Percentiles rank a stretch among this genome's conserved stretches.
These are phyloP conservation scores for Thalassarche chlororhynchos DNA, from an alignment of 2,113 vertebrate genomes.

Conservation along the genomic window DNA sequence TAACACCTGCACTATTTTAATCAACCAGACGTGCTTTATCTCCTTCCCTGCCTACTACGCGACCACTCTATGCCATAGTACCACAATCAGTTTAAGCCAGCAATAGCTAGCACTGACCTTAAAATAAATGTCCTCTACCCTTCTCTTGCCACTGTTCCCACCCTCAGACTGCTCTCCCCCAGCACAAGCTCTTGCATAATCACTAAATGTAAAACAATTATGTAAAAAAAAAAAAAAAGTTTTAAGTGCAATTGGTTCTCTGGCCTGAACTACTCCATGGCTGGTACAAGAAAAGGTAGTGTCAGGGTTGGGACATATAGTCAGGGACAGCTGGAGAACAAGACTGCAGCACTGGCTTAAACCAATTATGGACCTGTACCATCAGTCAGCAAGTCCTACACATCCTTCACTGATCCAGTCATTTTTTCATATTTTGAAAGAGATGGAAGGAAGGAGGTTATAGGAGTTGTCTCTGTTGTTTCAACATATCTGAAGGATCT, in stretches of 20 bases:
- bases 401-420: background rate
- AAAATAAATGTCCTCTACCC: background rate
- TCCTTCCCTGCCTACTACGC: background rate
- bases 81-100: background rate
- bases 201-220: background rate
- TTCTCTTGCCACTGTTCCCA: background rate
- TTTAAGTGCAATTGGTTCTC: background rate
- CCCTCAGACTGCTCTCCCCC: background rate
- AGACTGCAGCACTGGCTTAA: background rate
- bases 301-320: background rate
- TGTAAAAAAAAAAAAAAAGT: background rate
- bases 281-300: background rate
- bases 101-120: background rate
- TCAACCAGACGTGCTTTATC: slow-evolving; percentile 10
- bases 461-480: background rate
- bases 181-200: background rate
- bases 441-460: background rate
- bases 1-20: slow-evolving; percentile 60
- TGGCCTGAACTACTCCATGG: background rate
- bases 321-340: background rate
- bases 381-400: background rate
- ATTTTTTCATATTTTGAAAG: background rate
- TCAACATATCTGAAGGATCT: background rate
- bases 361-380: background rate
- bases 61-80: background rate